A percentile compares a stretch with the other conserved stretches of the same genome.
phyloP scores from a whole-genome alignment of 2,113 vertebrate species.

The Camarhynchus parvulus region DNA sequence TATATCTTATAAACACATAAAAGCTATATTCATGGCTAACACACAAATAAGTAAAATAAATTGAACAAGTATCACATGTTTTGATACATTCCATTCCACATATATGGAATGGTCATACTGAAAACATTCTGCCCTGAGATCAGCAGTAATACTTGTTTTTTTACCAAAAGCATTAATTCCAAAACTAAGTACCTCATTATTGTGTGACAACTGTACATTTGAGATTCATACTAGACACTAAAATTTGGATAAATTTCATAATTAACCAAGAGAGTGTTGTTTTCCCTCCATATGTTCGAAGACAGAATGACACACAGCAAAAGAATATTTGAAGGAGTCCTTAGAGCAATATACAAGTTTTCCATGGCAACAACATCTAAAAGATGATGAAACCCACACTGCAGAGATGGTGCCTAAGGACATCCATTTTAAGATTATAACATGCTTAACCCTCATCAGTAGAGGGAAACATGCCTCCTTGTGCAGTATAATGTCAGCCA shows the following conservation, averaged over 20 bases:
- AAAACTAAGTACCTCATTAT: not conserved
- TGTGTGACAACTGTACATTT: not conserved
- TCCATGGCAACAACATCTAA: constrained; percentile 60
- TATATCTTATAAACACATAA: not conserved
- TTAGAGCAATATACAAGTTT: constrained; percentile 41
- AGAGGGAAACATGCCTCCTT: not conserved
- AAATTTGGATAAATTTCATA: not conserved
- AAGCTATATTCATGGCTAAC: not conserved
- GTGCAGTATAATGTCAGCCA: not conserved
- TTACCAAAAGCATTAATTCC: not conserved
- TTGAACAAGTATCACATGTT: not conserved
- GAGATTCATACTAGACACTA: not conserved
- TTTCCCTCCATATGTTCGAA: constrained; percentile 30
- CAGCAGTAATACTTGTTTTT: not conserved
- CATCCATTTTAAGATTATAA: constrained; percentile 47
- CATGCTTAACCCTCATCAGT: constrained; percentile 6
- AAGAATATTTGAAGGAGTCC: constrained; percentile 19
- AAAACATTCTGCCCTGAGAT: not conserved
- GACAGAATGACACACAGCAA: constrained; percentile 12
- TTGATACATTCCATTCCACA: not conserved
- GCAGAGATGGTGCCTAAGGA: constrained; percentile 33
- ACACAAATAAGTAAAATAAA: not conserved
- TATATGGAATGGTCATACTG: not conserved
- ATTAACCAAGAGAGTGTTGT: not conserved
- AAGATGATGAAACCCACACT: constrained; percentile 21